A percentile compares a stretch with the other conserved stretches of the same genome.
Conservation (phyloP, 2,797 vertebrate species). For the Varecia variegata region DNA sequence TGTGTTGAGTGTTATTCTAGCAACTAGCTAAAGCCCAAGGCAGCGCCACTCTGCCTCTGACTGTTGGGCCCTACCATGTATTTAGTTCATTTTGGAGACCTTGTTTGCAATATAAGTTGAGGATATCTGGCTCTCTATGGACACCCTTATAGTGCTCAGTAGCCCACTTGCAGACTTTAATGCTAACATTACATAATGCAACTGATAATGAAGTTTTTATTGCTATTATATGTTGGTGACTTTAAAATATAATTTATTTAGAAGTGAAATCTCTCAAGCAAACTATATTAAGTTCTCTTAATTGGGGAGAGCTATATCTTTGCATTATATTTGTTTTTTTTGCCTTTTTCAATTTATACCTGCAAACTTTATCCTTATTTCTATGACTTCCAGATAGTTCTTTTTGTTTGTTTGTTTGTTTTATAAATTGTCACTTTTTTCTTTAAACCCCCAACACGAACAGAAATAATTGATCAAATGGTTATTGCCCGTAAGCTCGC, state of each 20-base stretch:
- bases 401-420: neutral
- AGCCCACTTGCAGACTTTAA: neutral
- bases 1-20: neutral
- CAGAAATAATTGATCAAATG: neutral
- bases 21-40: neutral
- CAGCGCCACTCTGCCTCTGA: neutral
- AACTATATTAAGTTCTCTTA: neutral
- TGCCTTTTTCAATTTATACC: neutral
- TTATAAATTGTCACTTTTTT: neutral
- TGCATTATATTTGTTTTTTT: neutral
- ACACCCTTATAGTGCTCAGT: neutral
- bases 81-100: neutral
- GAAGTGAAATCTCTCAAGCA: neutral
- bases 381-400: neutral
- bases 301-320: neutral
- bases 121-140: neutral
- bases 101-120: neutral
- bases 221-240: neutral
- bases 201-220: neutral
- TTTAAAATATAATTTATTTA: constrained; percentile 19
- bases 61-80: neutral
- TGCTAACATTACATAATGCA: neutral
- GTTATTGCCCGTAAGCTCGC: neutral
- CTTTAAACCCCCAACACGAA: neutral
- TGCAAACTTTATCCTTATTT: neutral